phyloP scores from a whole-genome alignment of 1,140 invertebrate species.

The Neodiprion virginianus region DNA sequence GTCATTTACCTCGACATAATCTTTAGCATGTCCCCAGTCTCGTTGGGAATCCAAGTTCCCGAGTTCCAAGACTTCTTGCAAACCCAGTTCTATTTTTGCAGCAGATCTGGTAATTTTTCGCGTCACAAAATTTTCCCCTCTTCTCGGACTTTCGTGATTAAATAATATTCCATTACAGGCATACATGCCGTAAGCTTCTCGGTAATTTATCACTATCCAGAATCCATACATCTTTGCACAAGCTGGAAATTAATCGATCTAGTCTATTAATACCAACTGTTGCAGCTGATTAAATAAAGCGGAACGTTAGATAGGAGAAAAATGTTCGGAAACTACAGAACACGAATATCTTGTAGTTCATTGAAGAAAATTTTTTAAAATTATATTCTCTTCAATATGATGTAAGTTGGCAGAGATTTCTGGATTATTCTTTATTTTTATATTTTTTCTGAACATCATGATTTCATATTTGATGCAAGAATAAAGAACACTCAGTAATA shows the following conservation, averaged over 20 bases:
- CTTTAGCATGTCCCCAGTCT: conserved; percentile 99
- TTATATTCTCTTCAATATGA: too few relatives aligned
- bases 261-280: background rate
- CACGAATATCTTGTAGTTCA: too few relatives aligned
- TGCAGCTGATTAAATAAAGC: background rate
- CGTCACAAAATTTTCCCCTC: conserved; percentile 99
- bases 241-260: conserved; percentile 68
- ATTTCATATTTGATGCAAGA: too few relatives aligned
- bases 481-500: too few relatives aligned
- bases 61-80: conserved; percentile 87
- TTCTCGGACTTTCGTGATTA: conserved; percentile 97
- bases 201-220: conserved; percentile 98
- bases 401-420: too few relatives aligned
- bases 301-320: conserved; percentile 16
- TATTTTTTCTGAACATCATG: too few relatives aligned
- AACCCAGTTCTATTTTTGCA: conserved; percentile 92
- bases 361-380: background rate
- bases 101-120: conserved; percentile 97
- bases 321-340: background rate
- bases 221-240: conserved; percentile 98
- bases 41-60: conserved; percentile 96
- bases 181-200: conserved; percentile 98
- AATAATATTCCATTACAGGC: conserved; percentile 99
- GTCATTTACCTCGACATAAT: conserved; percentile 90
- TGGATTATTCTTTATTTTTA: too few relatives aligned